A percentile compares a stretch with the other conserved stretches of the same genome.
Conservation (phyloP, 2,797 vertebrate species). For the Ambastaia sidthimunki region DNA sequence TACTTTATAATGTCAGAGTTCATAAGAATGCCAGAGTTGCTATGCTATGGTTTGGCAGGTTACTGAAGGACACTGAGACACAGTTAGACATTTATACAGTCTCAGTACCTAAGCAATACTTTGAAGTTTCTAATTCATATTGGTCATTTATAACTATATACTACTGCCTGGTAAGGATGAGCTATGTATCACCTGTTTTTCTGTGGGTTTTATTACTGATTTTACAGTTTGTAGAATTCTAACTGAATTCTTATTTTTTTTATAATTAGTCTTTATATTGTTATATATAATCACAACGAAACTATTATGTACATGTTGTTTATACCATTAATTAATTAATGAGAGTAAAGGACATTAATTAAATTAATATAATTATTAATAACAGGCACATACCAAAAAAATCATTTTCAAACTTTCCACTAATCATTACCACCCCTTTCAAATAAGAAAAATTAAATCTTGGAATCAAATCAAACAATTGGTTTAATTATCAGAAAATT, state of each 20-base stretch:
- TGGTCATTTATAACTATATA: not conserved
- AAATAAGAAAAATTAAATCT: no score
- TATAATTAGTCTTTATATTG: not conserved
- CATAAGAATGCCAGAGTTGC: slow-evolving; percentile 12
- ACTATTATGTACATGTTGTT: no score
- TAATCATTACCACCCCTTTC: no score
- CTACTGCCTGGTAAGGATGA: not conserved
- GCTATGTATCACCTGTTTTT: not conserved
- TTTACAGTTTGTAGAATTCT: not conserved
- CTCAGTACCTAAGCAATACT: not conserved
- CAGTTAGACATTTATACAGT: not conserved
- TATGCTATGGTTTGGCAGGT: not conserved
- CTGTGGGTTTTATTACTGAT: not conserved
- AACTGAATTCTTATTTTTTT: not conserved
- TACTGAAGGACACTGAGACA: not conserved
- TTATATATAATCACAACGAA: not conserved
- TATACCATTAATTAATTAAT: no score
- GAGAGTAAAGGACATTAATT: no score
- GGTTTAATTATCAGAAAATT: no score
- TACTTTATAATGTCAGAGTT: slow-evolving; percentile 42
- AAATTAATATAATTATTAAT: no score
- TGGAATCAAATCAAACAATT: no score
- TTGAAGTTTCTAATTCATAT: not conserved
- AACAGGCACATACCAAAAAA: no score
- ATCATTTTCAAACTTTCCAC: no score